Evolutionary conservation across 2,113 vertebrate genomes (phyloP), one percentile per base, ranked within the genome.

Genomic region (Panthera tigris): DNA sequence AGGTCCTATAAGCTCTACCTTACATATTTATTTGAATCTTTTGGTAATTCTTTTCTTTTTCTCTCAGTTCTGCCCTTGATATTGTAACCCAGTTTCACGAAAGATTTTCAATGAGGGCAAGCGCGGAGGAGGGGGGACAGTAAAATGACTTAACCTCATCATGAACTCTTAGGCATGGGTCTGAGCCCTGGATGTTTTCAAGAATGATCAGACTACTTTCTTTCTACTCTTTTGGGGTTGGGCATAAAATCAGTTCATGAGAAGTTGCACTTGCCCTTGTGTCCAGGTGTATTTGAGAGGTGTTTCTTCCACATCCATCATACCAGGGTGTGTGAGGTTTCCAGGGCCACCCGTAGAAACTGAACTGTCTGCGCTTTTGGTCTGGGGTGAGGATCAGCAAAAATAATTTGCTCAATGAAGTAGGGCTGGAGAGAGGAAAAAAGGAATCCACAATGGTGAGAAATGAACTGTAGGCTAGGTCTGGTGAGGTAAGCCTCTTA

Each of bases 21-120:
- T 95, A 66, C 63, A 21, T 48, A 39, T 57, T 96, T 89, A 29
- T 50, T 85, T 71, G 18, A 89, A 65, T 95, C 16, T n/a, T 94
- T 83, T 48, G 57, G 13, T 36, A 78, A 63, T 86, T 93, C 12
- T 89, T 84, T 89, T 73, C 39, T 76, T 55, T 83, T 45, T 76
- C 36, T 85, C 7, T 79, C 41, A 94, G 29, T n/a, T 33, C 65
- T 78, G 3, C n/a, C 55, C 79, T 65, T 97, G 65, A 27, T 29
- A 69, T 85, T 94, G 63, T 84, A 92, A 86, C 12, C 23, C 19
- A 76, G 10, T 41, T 85, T 85, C 50, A 94, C 45, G 63, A 48
- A 83, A 79, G 33, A 80, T 92, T 78, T 95, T 89, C 39, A 41
- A 1, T 3, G 27, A 79, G n/a, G 91, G 41, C 31, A 82, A 91